Base-by-base conservation (phyloP, 2,797 vertebrate species). In the Pipistrellus kuhlii region DNA sequence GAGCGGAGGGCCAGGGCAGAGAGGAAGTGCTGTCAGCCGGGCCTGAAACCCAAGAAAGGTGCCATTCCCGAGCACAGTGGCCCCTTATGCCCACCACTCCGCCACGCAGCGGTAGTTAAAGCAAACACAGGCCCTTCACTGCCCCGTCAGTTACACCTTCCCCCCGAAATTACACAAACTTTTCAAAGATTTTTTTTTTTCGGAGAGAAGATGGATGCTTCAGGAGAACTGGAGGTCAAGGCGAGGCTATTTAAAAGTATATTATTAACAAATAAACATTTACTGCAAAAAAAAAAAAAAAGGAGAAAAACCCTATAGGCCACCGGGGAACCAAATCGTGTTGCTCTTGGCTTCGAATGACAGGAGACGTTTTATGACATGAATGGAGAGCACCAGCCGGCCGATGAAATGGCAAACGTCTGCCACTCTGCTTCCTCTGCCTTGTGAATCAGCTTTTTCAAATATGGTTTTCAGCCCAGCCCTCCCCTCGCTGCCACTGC, bases 251-350 rank as follows among this genome's bases (percentile, higher is more conserved):
- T 98, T 98, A 98, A 98, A 98, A 98, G 97, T 98, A 97, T 98
- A 98, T 98, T 98, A 98, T 98, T 98, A 98, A 98, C 98, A 98
- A 98, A 98, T 98, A 99, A 98, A 98, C 98, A 98, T 98, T 98
- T 98, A 98, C 98, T 97, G 96, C 96, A 97, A 97, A 97, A 97
- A 98, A 72, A 48, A 72, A 48, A 51, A 35, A 62, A 48, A 6
- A 73, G 88, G 87, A 95, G 93, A 95, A 97, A 96, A 95, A 98
- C 95, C 97, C 97, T 98, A 98, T 97, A 97, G 97, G 98, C 97
- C 98, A 98, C 98, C 94, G 68, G 98, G 98, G 98, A 98, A 96
- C 97, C 97, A 97, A 97, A 97, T 94, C 73, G 81, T 99, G 98
- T 99, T 98, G 98, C 98, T 98, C 97, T 98, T 98, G 98, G 98